Percentiles rank a stretch among this genome's conserved stretches.
phyloP scores from a whole-genome alignment of 2,113 vertebrate species.

The Stercorarius parasiticus region DNA sequence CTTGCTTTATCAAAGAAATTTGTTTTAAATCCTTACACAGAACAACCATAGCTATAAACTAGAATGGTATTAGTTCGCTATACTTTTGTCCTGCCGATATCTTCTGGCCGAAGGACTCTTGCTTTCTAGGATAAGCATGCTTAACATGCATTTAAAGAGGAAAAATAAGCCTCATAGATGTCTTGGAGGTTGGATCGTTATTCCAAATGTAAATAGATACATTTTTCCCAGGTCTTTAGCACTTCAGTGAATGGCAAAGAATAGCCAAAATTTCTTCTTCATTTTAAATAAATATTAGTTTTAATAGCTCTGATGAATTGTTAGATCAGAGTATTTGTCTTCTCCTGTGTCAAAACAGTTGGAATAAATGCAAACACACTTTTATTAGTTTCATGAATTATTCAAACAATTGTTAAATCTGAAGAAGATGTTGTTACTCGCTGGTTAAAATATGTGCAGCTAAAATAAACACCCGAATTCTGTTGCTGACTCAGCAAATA shows the following conservation, averaged over 20 bases:
- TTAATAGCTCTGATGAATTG: neutral
- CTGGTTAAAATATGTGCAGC: neutral
- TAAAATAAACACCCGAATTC: slow-evolving; percentile 7
- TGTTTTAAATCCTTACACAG: neutral
- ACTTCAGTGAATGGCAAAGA: neutral
- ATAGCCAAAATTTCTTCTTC: neutral
- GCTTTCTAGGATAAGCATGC: neutral
- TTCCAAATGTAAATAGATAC: neutral
- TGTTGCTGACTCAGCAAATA: slow-evolving; percentile 3
- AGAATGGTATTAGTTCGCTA: neutral
- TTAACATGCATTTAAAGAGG: neutral
- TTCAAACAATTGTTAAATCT: neutral
- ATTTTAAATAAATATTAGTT: slow-evolving; percentile 35
- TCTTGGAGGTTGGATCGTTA: neutral
- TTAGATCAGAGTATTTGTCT: neutral
- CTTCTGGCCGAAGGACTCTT: neutral
- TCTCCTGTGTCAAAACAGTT: slow-evolving; percentile 18
- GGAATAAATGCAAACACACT: neutral
- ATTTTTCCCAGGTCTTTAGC: neutral
- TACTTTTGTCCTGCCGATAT: neutral
- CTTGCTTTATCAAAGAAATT: neutral
- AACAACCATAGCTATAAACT: neutral
- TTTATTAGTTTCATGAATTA: neutral
- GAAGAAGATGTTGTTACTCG: neutral
- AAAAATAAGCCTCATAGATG: neutral